Conservation (phyloP, 2,888 invertebrate species). For the Caenorhabditis japonica region DNA sequence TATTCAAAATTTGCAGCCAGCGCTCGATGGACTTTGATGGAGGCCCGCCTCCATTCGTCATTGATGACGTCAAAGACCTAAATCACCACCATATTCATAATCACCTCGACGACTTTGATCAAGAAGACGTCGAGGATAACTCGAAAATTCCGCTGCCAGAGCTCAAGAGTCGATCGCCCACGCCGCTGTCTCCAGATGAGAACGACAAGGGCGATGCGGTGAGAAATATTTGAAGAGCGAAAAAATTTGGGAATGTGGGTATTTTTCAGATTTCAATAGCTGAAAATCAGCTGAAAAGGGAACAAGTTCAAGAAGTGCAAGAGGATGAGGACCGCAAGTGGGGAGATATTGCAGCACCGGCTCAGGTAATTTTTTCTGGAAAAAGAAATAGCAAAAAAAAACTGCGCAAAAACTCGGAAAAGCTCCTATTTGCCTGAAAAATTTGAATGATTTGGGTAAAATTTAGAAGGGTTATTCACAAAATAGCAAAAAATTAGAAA, state of each 20-base stretch:
- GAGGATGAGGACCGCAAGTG: constrained; percentile 43
- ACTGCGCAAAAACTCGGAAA: too few species aligned
- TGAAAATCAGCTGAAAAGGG: not conserved
- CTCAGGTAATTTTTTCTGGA: too few species aligned
- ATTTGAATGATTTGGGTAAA: too few species aligned
- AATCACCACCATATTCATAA: too few species aligned
- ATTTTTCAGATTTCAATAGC: constrained; percentile 4
- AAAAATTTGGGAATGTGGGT: too few species aligned
- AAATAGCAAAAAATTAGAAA: too few species aligned
- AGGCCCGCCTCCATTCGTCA: constrained; percentile 43
- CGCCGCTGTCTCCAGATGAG: not conserved
- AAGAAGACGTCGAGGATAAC: constrained; percentile 6
- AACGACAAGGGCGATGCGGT: constrained; percentile 21
- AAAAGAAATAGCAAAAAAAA: too few species aligned
- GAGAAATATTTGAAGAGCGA: not conserved
- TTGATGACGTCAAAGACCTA: constrained; percentile 1
- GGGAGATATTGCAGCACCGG: too few species aligned
- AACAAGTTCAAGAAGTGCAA: not conserved
- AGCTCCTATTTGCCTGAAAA: too few species aligned
- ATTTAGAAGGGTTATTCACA: too few species aligned
- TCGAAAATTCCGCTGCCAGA: constrained; percentile 2
- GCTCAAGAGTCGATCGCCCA: constrained; percentile 17
- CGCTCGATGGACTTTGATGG: constrained; percentile 48
- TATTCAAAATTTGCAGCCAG: constrained; percentile 4
- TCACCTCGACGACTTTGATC: constrained; percentile 1